phyloP scores from a whole-genome alignment of 1,140 invertebrate genomes.

The Wasmannia auropunctata region DNA sequence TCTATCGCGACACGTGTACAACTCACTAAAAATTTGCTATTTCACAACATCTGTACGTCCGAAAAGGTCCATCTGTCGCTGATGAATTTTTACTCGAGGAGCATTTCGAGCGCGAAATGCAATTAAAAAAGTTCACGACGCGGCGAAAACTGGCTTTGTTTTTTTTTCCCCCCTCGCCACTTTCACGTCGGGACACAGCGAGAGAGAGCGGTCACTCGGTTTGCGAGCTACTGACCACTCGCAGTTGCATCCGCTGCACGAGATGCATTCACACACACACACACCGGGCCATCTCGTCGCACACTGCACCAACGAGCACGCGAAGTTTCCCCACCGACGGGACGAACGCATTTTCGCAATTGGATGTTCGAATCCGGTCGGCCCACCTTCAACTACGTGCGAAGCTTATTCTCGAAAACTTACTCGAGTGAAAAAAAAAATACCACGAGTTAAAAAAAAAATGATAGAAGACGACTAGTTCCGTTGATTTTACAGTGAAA shows the following conservation, averaged over 20 bases:
- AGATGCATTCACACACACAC: constrained; percentile 83
- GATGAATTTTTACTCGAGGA: constrained; percentile 41
- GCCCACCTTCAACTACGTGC: constrained; percentile 24
- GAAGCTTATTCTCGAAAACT: not conserved
- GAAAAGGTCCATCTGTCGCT: constrained; percentile 12
- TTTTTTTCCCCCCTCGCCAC: constrained; percentile 6
- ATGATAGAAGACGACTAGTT: not conserved
- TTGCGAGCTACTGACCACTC: constrained; percentile 83
- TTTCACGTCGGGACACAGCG: constrained; percentile 57
- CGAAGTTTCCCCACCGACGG: constrained; percentile 72
- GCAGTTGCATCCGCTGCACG: constrained; percentile 82
- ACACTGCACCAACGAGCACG: constrained; percentile 79
- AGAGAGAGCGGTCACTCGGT: constrained; percentile 81
- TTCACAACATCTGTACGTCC: constrained; percentile 24
- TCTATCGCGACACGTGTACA: not conserved
- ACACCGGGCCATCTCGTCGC: constrained; percentile 70
- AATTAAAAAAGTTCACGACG: constrained; percentile 31
- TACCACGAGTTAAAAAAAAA: not conserved
- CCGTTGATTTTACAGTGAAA: not conserved
- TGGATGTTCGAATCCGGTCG: constrained; percentile 58
- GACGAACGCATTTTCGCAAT: constrained; percentile 61
- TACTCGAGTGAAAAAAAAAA: not conserved
- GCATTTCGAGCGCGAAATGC: constrained; percentile 36
- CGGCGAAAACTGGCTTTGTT: constrained; percentile 27
- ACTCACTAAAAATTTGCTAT: not conserved